Evolutionary conservation across 2,888 invertebrate genomes (phyloP).

Genomic region (Onthophagus sagittarius): DNA sequence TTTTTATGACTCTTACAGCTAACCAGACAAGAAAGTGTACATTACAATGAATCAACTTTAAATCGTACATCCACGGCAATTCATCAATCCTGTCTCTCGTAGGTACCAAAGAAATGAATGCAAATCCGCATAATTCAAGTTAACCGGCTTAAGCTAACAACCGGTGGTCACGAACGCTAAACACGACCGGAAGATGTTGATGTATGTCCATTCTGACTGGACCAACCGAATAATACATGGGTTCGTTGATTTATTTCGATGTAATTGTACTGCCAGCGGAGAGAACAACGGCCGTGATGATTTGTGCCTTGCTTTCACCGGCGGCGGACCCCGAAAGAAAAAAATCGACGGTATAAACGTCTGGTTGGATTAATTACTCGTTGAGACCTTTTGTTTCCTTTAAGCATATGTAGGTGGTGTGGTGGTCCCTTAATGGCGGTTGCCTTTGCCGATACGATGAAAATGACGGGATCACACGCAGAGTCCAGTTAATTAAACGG

Average conservation of each 20-base stretch:
- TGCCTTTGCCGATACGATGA: neutral
- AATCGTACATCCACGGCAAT: neutral
- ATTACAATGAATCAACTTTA: neutral
- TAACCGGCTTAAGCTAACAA: neutral
- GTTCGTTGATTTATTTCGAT: conserved; percentile 9
- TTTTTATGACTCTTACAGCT: neutral
- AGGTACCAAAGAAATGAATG: neutral
- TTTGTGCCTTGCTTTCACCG: neutral
- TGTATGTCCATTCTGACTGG: neutral
- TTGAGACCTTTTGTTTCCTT: neutral
- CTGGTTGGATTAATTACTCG: neutral
- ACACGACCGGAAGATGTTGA: neutral
- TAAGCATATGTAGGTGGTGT: neutral
- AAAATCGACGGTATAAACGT: neutral
- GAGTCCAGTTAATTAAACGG: neutral
- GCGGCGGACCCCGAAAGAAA: neutral
- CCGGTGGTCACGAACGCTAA: neutral
- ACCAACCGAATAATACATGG: neutral
- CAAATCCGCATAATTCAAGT: neutral
- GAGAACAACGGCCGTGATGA: neutral
- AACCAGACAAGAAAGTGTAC: neutral
- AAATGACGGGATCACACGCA: neutral
- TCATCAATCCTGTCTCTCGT: neutral
- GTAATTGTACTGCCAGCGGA: conserved; percentile 6
- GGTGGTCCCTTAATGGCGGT: neutral